A percentile compares a stretch with the other conserved stretches of the same genome.
phyloP scores from a whole-genome alignment of 2,888 invertebrate genomes.

The Steromphala cineraria region DNA sequence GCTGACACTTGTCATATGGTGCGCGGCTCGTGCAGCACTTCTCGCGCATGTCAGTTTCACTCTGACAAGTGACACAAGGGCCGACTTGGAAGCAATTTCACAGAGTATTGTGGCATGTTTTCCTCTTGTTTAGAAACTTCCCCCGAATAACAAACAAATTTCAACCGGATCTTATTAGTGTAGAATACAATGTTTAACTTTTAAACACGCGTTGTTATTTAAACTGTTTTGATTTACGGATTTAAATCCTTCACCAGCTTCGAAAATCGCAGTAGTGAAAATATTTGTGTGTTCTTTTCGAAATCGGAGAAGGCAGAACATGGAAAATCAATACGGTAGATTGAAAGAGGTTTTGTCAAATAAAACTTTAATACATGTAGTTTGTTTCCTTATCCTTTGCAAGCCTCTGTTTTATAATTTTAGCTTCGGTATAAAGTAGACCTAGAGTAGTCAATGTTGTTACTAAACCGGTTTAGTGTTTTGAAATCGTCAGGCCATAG shows the following conservation, averaged over 20 bases:
- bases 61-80: background rate
- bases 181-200: background rate
- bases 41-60: background rate
- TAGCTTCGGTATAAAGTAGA: too few relatives aligned
- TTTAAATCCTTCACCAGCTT: background rate
- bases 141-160: constrained; percentile 3
- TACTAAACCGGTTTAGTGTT: too few relatives aligned
- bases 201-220: background rate
- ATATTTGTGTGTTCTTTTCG: too few relatives aligned
- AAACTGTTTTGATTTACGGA: constrained; percentile 6
- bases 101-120: background rate
- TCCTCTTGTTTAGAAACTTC: background rate
- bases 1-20: background rate
- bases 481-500: too few relatives aligned
- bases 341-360: too few relatives aligned
- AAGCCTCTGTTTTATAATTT: too few relatives aligned
- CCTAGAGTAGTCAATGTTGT: too few relatives aligned
- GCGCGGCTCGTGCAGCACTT: background rate
- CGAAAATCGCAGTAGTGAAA: too few relatives aligned
- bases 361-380: too few relatives aligned
- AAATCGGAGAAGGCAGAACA: too few relatives aligned
- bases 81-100: background rate
- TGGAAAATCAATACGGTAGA: too few relatives aligned
- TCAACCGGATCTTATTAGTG: background rate
- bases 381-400: too few relatives aligned